phyloP scores from a whole-genome alignment of 2,888 invertebrate species.

The Drosophila koepferae region DNA sequence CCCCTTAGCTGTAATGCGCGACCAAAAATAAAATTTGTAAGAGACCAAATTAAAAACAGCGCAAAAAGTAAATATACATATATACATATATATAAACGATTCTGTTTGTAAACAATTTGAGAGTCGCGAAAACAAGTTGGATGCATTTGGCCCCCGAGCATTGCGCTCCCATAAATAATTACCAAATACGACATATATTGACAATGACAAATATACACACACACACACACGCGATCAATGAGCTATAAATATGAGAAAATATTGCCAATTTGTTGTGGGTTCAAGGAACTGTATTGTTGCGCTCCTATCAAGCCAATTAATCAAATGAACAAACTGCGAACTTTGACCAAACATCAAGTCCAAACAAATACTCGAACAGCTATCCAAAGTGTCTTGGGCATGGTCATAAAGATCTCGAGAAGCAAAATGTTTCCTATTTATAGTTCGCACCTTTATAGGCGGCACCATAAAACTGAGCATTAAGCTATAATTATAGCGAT shows the following conservation, averaged over 20 bases:
- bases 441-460: conserved; percentile 4
- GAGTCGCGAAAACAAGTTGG: conserved; percentile 27
- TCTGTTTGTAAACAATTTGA: conserved; percentile 37
- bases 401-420: neutral
- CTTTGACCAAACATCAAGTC: conserved; percentile 30
- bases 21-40: conserved; percentile 34
- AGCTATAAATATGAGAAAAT: conserved; percentile 40
- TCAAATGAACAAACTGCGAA: conserved; percentile 28
- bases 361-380: neutral
- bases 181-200: conserved; percentile 43
- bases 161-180: conserved; percentile 13
- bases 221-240: conserved; percentile 13
- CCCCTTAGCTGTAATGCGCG: neutral
- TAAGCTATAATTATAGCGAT: conserved; percentile 18
- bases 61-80: neutral
- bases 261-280: conserved; percentile 37
- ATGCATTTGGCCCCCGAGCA: conserved; percentile 1
- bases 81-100: neutral
- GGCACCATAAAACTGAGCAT: conserved; percentile 10
- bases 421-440: neutral
- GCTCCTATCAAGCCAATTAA: conserved; percentile 32
- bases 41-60: neutral
- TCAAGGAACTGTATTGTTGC: conserved; percentile 40
- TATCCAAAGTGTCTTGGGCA: neutral
- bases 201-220: conserved; percentile 49